These are phyloP conservation scores for Typhlomys cinereus DNA, from an alignment of 2,113 vertebrate genomes.

Conservation along the genomic window DNA sequence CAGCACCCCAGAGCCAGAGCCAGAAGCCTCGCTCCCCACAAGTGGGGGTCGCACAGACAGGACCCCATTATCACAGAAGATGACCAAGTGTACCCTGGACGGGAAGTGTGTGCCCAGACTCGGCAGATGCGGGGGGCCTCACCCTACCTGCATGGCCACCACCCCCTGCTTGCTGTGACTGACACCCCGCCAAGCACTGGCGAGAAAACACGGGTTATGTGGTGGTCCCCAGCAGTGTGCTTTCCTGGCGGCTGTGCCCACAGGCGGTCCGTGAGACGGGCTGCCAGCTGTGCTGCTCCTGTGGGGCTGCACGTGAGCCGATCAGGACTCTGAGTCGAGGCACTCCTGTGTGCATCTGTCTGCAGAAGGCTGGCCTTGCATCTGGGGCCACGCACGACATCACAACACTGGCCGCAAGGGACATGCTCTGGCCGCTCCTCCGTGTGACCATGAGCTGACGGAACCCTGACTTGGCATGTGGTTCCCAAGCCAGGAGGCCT, in stretches of 20 bases:
- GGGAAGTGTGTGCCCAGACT: neutral
- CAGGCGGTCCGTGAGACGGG: neutral
- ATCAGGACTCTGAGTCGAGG: neutral
- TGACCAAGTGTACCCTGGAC: neutral
- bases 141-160: rapidly evolving
- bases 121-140: neutral
- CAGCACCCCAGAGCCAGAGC: neutral
- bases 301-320: neutral
- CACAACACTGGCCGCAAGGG: neutral
- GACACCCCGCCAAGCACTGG: neutral
- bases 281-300: neutral
- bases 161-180: neutral
- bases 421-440: neutral
- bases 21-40: rapidly evolving
- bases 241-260: neutral
- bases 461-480: no score
- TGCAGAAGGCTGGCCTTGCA: neutral
- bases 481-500: no score
- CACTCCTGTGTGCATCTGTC: neutral
- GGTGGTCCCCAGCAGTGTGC: neutral
- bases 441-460: no score
- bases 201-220: neutral
- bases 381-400: neutral
- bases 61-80: neutral
- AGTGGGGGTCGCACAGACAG: neutral